Percentiles rank a stretch among this genome's conserved stretches.
These are phyloP conservation scores for Drosophila albomicans DNA, from an alignment of 1,140 invertebrate genomes.

Conservation along the genomic window DNA sequence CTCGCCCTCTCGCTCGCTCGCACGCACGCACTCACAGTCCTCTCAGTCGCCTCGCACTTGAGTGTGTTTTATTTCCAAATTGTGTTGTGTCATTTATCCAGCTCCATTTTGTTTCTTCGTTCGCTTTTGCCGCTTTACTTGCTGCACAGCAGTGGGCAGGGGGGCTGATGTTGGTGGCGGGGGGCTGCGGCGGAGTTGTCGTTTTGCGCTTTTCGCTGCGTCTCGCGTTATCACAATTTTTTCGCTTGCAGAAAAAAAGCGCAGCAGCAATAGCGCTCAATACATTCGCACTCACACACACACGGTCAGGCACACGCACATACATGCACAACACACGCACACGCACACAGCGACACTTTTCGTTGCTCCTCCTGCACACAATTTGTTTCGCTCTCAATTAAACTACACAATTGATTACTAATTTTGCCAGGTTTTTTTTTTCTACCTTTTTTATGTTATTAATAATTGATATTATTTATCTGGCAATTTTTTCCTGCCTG, in stretches of 20 bases:
- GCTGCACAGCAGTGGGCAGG: background rate
- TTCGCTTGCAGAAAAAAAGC: slow-evolving; percentile 43
- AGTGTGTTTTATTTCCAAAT: slow-evolving; percentile 31
- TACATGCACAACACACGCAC: slow-evolving; percentile 10
- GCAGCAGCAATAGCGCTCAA: slow-evolving; percentile 31
- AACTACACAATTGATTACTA: slow-evolving; percentile 18
- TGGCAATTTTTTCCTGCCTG: slow-evolving; percentile 19
- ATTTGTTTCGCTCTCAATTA: slow-evolving; percentile 24
- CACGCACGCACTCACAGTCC: background rate
- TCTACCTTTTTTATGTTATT: background rate
- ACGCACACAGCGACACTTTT: slow-evolving; percentile 28
- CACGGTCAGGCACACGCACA: background rate
- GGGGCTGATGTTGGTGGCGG: too few species aligned
- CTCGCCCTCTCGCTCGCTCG: background rate
- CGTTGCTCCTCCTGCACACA: slow-evolving; percentile 26
- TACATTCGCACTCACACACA: slow-evolving; percentile 3
- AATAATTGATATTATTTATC: slow-evolving; percentile 11
- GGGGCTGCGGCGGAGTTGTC: too few species aligned
- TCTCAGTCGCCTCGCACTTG: slow-evolving; percentile 18
- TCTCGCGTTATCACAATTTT: slow-evolving; percentile 36
- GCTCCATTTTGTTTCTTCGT: slow-evolving; percentile 42
- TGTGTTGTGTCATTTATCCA: slow-evolving; percentile 36
- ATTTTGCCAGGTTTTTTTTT: slow-evolving; percentile 8
- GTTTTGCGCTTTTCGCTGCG: slow-evolving; percentile 34
- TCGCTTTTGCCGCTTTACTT: slow-evolving; percentile 19